Percentiles rank a stretch among this genome's conserved stretches.
Conservation (phyloP, 1,140 invertebrate species). For the Cotesia chilonis region DNA sequence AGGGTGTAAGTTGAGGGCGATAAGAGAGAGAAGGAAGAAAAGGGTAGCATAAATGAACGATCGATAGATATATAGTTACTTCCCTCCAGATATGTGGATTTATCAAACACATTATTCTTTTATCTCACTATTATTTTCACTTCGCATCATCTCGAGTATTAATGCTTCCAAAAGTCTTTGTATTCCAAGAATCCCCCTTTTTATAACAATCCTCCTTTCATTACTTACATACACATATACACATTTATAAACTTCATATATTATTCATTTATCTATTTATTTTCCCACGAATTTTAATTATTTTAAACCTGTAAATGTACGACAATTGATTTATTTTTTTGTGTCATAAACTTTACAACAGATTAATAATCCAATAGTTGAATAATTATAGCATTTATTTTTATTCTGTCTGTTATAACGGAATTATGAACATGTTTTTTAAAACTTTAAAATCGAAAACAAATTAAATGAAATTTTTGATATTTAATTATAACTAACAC, state of each 20-base stretch:
- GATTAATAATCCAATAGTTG: not conserved
- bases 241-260: not conserved
- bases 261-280: not conserved
- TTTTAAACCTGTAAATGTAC: not conserved
- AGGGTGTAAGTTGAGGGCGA: slow-evolving; percentile 34
- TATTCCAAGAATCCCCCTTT: no score
- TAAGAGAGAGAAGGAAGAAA: slow-evolving; percentile 33
- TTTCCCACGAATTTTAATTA: no score
- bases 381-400: not conserved
- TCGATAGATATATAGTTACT: slow-evolving; percentile 61
- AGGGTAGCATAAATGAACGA: slow-evolving; percentile 62
- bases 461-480: no score
- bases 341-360: no score
- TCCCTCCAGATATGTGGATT: slow-evolving; percentile 38
- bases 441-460: no score
- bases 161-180: no score
- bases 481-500: no score
- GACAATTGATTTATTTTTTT: slow-evolving; percentile 16
- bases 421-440: no score
- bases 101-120: slow-evolving; percentile 19
- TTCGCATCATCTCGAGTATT: not conserved
- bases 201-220: not conserved
- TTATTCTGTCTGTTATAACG: not conserved
- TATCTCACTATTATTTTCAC: slow-evolving; percentile 3
- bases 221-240: not conserved